Evolutionary conservation across 2,113 vertebrate genomes (phyloP), one percentile per base, ranked within the genome.

Genomic region (Chloropsis hardwickii): DNA sequence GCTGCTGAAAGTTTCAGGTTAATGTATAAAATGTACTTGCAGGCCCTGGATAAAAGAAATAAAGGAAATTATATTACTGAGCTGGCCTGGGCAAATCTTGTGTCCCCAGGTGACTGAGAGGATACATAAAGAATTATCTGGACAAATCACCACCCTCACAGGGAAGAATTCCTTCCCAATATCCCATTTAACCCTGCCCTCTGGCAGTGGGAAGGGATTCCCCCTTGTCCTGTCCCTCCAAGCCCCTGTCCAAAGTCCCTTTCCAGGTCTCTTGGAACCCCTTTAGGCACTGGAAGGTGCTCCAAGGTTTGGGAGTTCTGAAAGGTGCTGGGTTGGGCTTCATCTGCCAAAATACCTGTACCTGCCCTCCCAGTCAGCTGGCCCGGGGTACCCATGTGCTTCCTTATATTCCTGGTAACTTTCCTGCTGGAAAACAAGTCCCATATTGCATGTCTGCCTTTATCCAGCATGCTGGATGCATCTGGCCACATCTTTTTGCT

Each of bases 1-100:
- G 76, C 64, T 90, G 92, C 8, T 88, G 88, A 88, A 93, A 93
- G 79, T 85, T 78, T 92, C 80, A 56, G 82, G 88, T 92, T 95
- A 88, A 86, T 81, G 48, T 78, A 58, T 90, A 78, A 93, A 94
- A 90, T 67, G 60, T 83, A 21, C 80, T 93, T 7, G 18, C 27
- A 20, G 62, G 23, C 21, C 33, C 29, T 35, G 42, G 29, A 33
- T 54, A 62, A 77, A 81, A 62, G 33, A 69, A 93, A 85, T 66
- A 87, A 91, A 85, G 37, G 8, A 77, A 82, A 81, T 78, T 4
- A 15, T 86, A 40, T 81, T 86, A 42, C 33, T 70, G 69, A 86
- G 73, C 47, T 39, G 50, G 35, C 61, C 58, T 35, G 60, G 80
- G 56, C 14, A 57, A 72, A 40, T 31, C 39, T 72, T 0, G 0